Base-by-base conservation (phyloP, 2,113 vertebrate genomes). In the Hassar affinis region DNA sequence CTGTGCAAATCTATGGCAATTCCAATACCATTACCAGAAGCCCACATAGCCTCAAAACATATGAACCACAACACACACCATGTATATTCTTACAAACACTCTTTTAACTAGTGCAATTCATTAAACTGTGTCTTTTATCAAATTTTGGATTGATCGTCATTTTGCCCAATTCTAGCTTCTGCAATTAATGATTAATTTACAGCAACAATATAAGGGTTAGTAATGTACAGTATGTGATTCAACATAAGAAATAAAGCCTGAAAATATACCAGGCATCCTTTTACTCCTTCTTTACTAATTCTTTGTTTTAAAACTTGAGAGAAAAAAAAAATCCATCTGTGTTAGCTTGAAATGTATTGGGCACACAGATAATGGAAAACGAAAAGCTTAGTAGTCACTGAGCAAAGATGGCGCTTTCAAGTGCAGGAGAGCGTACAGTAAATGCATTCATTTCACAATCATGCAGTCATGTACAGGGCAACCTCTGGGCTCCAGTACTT, bases 401-500 rank as follows among this genome's bases (percentile, higher is more conserved):
- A 89, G 86, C 88, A 89, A 80, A 86, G 87, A 78, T 86, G 84
- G 87, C 88, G 85, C 89, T 90, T 86, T 90, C 85, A 87, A 90
- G 88, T 88, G 86, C 91, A 90, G 57, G 64, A 68, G 86, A 84
- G 81, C 85, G 61, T 77, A 52, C 11, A 56, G 33, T 90, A 87
- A 93, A 89, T 74, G 86, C 87, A 89, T 86, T 86, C 83, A 81
- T 89, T 90, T 85, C 87, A 84, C 88, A 92, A 88, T 90, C 89
- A 71, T 87, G 83, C 84, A 86, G 89, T 90, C 87, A 59, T 87
- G 84, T 82, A 87, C 87, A 85, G 89, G 90, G 89, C 84, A 66
- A 80, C 85, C 89, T 90, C 87, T 91, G 85, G 86, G 81, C 79
- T 86, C 20, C 87, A 87, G 89, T 89, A 72, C 88, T 89, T 89